These are phyloP conservation scores for Aleiodes leptofemur DNA, from an alignment of 2,888 invertebrate species.

Conservation along the genomic window DNA sequence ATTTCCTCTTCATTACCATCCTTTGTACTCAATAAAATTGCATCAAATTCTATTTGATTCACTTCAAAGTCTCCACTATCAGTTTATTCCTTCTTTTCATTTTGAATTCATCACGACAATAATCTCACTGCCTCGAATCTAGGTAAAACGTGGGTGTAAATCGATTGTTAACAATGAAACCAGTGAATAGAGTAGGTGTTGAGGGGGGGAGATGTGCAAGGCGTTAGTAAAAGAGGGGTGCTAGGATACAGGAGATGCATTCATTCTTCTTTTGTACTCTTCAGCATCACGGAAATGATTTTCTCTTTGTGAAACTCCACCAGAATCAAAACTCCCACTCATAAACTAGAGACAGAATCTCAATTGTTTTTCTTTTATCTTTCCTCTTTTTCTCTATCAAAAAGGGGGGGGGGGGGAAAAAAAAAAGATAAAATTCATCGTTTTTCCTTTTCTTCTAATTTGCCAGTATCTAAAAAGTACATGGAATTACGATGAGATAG, in stretches of 20 bases:
- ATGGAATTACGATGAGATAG: slow-evolving; percentile 18
- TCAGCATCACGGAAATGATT: slow-evolving; percentile 33
- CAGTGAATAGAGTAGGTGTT: slow-evolving; percentile 25
- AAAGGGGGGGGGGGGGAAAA: too few species aligned
- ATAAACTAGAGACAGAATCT: slow-evolving; percentile 10
- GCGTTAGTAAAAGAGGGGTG: slow-evolving; percentile 26
- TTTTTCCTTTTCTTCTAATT: not conserved
- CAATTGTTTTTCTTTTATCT: not conserved
- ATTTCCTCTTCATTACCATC: slow-evolving; percentile 9
- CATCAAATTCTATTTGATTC: not conserved
- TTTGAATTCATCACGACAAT: slow-evolving; percentile 7
- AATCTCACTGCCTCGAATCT: slow-evolving; percentile 16
- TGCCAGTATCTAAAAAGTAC: not conserved
- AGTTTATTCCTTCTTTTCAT: slow-evolving; percentile 7
- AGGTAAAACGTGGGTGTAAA: slow-evolving; percentile 32
- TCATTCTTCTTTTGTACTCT: slow-evolving; percentile 24
- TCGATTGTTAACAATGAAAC: slow-evolving; percentile 31
- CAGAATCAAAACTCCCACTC: slow-evolving; percentile 28
- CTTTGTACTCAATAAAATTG: not conserved
- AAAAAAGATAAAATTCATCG: not conserved
- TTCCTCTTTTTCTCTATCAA: not conserved
- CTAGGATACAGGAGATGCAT: not conserved
- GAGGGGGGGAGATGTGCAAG: slow-evolving; percentile 7
- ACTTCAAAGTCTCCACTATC: not conserved
- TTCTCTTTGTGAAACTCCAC: slow-evolving; percentile 23